Evolutionary conservation across 1,140 invertebrate species (phyloP).

Genomic region (Meloidogyne floridensis): DNA sequence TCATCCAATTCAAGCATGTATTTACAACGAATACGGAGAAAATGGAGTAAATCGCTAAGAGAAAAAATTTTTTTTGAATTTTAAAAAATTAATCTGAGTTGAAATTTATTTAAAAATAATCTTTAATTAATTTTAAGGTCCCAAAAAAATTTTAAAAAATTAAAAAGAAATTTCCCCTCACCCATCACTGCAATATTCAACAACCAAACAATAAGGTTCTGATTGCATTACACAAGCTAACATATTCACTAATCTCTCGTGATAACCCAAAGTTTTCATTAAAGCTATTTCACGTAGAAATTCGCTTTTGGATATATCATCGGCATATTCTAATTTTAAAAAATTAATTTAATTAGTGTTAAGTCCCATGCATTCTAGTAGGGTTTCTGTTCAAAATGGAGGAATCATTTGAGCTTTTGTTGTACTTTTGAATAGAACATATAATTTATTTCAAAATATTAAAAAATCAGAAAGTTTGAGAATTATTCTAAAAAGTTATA

Average conservation of each 20-base stretch:
- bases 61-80: background rate
- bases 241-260: constrained; percentile 68
- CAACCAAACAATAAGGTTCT: constrained; percentile 68
- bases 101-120: background rate
- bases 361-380: background rate
- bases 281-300: constrained; percentile 68
- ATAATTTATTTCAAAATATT: background rate
- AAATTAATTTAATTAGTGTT: constrained; percentile 27
- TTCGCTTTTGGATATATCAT: constrained; percentile 65
- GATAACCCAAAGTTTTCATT: constrained; percentile 69
- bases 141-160: background rate
- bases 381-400: no score
- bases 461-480: background rate
- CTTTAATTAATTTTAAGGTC: no score
- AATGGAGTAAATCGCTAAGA: constrained; percentile 66
- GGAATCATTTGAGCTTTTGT: background rate
- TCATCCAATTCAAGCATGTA: constrained; percentile 61
- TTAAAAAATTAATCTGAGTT: background rate
- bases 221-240: constrained; percentile 68
- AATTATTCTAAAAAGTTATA: background rate
- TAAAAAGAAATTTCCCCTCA: background rate
- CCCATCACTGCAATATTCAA: constrained; percentile 68
- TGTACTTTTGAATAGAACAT: background rate
- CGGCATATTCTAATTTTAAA: constrained; percentile 66
- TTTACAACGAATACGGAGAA: constrained; percentile 65